Base-by-base conservation (phyloP, 2,113 vertebrate species). In the Reinhardtius hippoglossoides region DNA sequence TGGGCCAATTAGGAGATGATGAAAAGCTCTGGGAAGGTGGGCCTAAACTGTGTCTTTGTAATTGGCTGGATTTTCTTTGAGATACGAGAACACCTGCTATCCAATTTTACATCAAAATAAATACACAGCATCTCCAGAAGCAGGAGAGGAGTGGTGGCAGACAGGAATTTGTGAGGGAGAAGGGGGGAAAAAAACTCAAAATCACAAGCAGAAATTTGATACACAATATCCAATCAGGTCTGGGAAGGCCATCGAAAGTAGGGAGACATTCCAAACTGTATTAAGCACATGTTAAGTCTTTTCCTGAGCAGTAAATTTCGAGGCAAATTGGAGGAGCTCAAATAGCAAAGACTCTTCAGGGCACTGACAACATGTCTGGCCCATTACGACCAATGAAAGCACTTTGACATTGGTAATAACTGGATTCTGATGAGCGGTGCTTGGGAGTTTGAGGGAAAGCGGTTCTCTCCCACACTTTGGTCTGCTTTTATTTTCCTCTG, bases 1-100 rank as follows among this genome's bases (percentile, higher is more conserved):
- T 91, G 89, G 89, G 82, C 90, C 92, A 93, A 91, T 92, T 92
- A 92, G 65, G 73, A 87, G 83, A 92, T 91, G 89, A 93, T 92
- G 90, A 93, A 92, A 92, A 91, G 85, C 88, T 68, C 58, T 55
- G 64, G 40, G 74, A 87, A 83, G 75, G 73, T 18, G 15, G 78
- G 70, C 64, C 82, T 68, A 78, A 83, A 78, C 84, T 83, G 81
- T 74, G 79, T 76, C 82, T 86, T 83, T 90, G 85, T 82, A 84
- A 74, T 60, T 81, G 62, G 72, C 60, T 66, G 64, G 65, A 81
- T 87, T 87, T 84, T 76, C 52, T 71, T 74, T 69, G 63, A 84
- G 80, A 90, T 86, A 83, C 73, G 66, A 61, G 76, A 88, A 91
- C 92, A 92, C 91, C 91, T 92, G 89, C 85, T 83, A 70, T 90